These are phyloP conservation scores for Montipora efflorescens DNA, from an alignment of 64 coral and sea anemone species.

Conservation along the genomic window DNA sequence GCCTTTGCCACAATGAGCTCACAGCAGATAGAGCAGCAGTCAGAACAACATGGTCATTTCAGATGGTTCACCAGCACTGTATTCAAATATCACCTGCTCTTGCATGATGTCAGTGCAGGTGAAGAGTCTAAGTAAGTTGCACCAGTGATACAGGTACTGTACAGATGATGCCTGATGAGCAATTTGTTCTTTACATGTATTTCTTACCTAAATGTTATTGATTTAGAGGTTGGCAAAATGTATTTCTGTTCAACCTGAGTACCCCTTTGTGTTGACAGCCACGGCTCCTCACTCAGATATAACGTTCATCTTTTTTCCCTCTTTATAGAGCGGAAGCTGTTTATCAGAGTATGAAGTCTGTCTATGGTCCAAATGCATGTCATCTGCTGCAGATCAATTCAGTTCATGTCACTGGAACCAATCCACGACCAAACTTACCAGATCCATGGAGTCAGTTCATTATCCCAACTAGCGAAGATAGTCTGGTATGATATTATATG, in stretches of 20 bases:
- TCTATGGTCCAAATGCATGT: constrained; percentile 92
- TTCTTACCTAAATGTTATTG: no score
- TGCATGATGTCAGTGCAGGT: constrained; percentile 93
- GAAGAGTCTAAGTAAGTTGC: constrained; percentile 91
- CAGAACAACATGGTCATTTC: constrained; percentile 84
- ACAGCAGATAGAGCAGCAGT: constrained; percentile 89
- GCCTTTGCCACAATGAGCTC: constrained; percentile 98
- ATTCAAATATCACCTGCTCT: constrained; percentile 92
- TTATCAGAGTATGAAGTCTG: constrained; percentile 99
- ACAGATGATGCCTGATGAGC: no score
- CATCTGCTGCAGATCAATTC: constrained; percentile 97
- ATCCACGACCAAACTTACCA: constrained; percentile 85
- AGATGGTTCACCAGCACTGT: constrained; percentile 94
- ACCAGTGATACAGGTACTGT: background rate
- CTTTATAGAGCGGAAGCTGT: constrained; percentile 88
- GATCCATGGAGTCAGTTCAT: constrained; percentile 99
- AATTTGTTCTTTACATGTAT: no score
- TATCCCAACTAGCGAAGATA: constrained; percentile 90
- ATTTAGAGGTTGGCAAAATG: no score
- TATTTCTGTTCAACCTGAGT: no score
- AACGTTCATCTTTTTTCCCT: background rate
- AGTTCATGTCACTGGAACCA: constrained; percentile 58
- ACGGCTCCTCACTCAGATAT: no score
- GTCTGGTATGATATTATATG: constrained; percentile 65
- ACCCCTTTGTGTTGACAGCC: no score